These are phyloP conservation scores for Tauraco erythrolophus DNA, from an alignment of 2,113 vertebrate genomes.

Conservation along the genomic window DNA sequence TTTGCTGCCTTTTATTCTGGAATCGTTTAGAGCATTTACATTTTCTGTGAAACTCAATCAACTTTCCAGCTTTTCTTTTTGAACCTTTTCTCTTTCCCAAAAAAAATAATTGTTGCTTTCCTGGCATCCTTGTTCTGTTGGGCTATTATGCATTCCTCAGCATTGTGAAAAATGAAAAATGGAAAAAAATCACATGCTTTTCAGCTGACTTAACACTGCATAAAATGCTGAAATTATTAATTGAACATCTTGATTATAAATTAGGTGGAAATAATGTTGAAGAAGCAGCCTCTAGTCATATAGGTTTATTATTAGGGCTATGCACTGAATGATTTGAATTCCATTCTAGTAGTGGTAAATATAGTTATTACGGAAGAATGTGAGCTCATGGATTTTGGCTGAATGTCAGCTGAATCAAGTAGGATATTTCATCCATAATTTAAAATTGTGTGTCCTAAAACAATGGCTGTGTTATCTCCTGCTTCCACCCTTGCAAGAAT, in stretches of 20 bases:
- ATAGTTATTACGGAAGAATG: slow-evolving; percentile 70
- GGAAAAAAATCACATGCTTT: slow-evolving; percentile 80
- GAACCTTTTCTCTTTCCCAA: slow-evolving; percentile 69
- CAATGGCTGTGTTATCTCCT: slow-evolving; percentile 37
- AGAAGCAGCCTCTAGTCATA: slow-evolving; percentile 80
- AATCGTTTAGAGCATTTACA: slow-evolving; percentile 48
- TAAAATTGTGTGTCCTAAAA: slow-evolving; percentile 67
- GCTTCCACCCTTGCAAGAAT: slow-evolving; percentile 19
- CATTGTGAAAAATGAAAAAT: slow-evolving; percentile 80
- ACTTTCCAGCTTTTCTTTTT: slow-evolving; percentile 62
- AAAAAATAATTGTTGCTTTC: slow-evolving; percentile 76
- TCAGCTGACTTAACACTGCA: slow-evolving; percentile 82
- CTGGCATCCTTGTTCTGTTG: slow-evolving; percentile 69
- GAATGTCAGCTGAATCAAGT: slow-evolving; percentile 74
- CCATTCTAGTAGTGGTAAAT: slow-evolving; percentile 73
- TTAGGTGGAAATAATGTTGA: slow-evolving; percentile 86
- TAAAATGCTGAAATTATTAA: slow-evolving; percentile 85
- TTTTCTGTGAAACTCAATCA: slow-evolving; percentile 73
- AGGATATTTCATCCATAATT: slow-evolving; percentile 59
- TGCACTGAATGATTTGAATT: slow-evolving; percentile 75
- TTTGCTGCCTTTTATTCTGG: slow-evolving; percentile 46
- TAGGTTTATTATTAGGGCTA: slow-evolving; percentile 79
- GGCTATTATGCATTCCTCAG: slow-evolving; percentile 81
- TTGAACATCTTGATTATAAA: slow-evolving; percentile 87
- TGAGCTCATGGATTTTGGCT: slow-evolving; percentile 67